Evolutionary conservation across 1,140 invertebrate genomes (phyloP), one percentile per base, ranked within the genome.

Genomic region (Ceratoteleas bidentatus): DNA sequence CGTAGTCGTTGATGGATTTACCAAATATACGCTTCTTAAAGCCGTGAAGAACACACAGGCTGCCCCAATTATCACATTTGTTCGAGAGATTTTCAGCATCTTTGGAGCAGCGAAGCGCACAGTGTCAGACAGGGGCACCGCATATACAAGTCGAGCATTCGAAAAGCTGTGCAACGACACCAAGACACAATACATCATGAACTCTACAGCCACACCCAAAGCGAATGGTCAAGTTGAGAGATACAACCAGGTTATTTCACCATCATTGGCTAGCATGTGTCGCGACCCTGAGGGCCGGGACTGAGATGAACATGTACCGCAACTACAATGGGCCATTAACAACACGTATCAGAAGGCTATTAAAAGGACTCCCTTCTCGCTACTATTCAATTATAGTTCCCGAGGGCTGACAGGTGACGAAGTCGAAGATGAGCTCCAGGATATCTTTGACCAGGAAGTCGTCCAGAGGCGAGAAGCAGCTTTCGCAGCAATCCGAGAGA

Each of bases 181-280:
- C 2, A 72, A 74, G 8, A 85, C 62, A 3, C 58, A 66, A 14
- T 75, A 88, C 15, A 60, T 87, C 15, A 13, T 79, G 0, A 87
- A 87, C 3, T 85, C 87, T 0, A 86, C 85, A 1, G 86, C 84
- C 0, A 86, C 81, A 4, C 85, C 54, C 14, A 68, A 87, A 0
- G 85, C 88, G 0, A 87, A 88, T 38, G 88, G 87, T 2, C 89
- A 88, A 34, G 82, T 80, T 10, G 85, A 88, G 47, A 52, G 85
- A 0, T 75, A 76, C 43, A 80, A 80, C 10, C 58, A 81, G 6
- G 85, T 85, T 2, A 60, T 88, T 7, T 36, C 84, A 9, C 76
- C 76, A 24, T 58, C 87, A 0, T 66, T 89, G 9, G 76, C 86
- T 0, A 70, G 73, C 8, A 54, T 73, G 2, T 72, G 77, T 7